Conservation (phyloP, 2,797 vertebrate genomes). For the Sitta carolinensis region DNA sequence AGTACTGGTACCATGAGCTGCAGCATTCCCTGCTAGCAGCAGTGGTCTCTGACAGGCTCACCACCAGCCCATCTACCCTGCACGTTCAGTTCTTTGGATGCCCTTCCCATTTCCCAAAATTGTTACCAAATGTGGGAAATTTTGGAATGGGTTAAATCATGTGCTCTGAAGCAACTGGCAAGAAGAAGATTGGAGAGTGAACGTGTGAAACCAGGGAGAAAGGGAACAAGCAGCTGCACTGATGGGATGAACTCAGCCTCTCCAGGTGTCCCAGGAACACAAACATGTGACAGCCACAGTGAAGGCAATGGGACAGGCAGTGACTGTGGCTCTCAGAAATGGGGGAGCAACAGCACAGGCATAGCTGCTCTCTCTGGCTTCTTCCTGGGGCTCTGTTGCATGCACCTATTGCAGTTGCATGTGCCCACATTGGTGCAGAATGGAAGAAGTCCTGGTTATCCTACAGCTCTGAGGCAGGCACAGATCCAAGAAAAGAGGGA, state of each 20-base stretch:
- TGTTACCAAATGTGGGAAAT: not conserved
- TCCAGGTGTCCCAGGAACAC: not conserved
- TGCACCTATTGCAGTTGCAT: not conserved
- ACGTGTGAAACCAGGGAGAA: not conserved
- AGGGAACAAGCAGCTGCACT: not conserved
- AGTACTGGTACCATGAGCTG: not conserved
- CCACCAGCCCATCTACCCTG: not conserved
- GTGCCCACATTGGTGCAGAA: not conserved
- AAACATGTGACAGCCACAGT: rapidly evolving
- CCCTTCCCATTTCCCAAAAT: not conserved
- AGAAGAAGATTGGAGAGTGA: not conserved
- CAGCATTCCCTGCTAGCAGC: not conserved
- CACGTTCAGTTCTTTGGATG: not conserved
- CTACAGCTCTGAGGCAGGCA: not conserved
- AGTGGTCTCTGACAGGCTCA: not conserved
- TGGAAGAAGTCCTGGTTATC: not conserved
- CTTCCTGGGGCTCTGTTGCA: not conserved
- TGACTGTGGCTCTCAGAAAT: not conserved
- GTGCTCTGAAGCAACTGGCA: not conserved
- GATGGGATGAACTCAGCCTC: not conserved
- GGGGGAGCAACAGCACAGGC: not conserved
- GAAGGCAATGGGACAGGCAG: not conserved
- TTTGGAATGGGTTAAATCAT: not conserved
- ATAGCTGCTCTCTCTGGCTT: not conserved
- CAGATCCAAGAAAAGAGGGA: not conserved